Conservation (phyloP, 2,888 invertebrate genomes). For the Mesoligia furuncula region DNA sequence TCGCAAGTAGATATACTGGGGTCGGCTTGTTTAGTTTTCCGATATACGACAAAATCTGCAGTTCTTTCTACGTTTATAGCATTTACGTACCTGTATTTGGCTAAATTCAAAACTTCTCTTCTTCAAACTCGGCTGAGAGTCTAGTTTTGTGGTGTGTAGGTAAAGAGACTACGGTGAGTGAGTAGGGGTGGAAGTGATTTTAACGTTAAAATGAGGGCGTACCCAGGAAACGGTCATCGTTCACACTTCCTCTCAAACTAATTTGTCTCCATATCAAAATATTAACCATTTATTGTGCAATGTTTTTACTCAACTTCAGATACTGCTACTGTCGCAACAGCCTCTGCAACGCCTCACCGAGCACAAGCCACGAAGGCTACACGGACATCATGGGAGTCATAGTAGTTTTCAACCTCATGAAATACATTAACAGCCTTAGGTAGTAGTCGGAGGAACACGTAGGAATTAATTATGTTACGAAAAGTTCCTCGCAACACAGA, state of each 20-base stretch:
- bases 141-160: too few relatives aligned
- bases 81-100: neutral
- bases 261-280: neutral
- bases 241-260: neutral
- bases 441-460: slow-evolving; percentile 69
- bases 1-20: neutral
- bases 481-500: slow-evolving; percentile 55
- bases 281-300: neutral
- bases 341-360: slow-evolving; percentile 92
- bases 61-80: neutral
- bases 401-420: slow-evolving; percentile 91
- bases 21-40: neutral
- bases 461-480: slow-evolving; percentile 57
- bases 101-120: neutral
- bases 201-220: neutral
- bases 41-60: neutral
- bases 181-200: too few relatives aligned
- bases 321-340: slow-evolving; percentile 94
- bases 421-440: slow-evolving; percentile 90
- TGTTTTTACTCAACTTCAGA: slow-evolving; percentile 73
- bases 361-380: slow-evolving; percentile 86
- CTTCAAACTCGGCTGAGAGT: too few relatives aligned
- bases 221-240: neutral
- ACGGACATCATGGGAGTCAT: slow-evolving; percentile 91
- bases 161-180: too few relatives aligned